Evolutionary conservation across 2,797 vertebrate genomes (phyloP).

Genomic region (Strix occidentalis): DNA sequence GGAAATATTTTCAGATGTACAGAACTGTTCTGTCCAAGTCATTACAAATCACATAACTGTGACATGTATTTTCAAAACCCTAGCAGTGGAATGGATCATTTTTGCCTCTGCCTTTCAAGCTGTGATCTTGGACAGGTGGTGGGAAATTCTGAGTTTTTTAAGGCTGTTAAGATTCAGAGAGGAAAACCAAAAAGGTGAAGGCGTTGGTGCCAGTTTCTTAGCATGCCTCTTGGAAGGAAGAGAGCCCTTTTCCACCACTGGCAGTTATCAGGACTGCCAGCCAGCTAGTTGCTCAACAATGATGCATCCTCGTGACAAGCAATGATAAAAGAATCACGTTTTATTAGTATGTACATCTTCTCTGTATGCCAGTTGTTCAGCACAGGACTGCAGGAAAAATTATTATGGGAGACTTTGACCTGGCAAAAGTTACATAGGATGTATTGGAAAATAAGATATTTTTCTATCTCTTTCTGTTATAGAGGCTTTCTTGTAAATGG

Average conservation of each 20-base stretch:
- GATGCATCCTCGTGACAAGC: fast-evolving
- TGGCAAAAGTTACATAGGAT: background rate
- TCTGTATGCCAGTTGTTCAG: background rate
- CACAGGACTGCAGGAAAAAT: background rate
- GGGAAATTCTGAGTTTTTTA: constrained; percentile 34
- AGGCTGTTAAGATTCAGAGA: background rate
- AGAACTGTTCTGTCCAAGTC: background rate
- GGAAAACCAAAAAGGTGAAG: constrained; percentile 3
- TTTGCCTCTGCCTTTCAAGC: constrained; percentile 29
- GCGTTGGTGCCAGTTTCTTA: background rate
- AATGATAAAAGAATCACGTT: background rate
- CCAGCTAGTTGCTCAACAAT: background rate
- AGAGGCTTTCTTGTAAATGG: background rate
- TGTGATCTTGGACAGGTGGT: constrained; percentile 32
- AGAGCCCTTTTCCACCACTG: background rate
- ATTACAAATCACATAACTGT: constrained; percentile 11
- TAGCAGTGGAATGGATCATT: background rate
- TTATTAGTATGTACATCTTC: background rate
- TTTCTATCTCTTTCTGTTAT: background rate
- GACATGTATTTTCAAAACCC: constrained; percentile 6
- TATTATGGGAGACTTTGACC: background rate
- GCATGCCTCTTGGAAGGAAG: background rate
- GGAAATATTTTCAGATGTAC: background rate
- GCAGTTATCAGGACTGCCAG: background rate
- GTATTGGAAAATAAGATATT: background rate